A percentile compares a stretch with the other conserved stretches of the same genome.
Conservation (phyloP, 2,888 invertebrate species). For the Tenthredo distinguenda region DNA sequence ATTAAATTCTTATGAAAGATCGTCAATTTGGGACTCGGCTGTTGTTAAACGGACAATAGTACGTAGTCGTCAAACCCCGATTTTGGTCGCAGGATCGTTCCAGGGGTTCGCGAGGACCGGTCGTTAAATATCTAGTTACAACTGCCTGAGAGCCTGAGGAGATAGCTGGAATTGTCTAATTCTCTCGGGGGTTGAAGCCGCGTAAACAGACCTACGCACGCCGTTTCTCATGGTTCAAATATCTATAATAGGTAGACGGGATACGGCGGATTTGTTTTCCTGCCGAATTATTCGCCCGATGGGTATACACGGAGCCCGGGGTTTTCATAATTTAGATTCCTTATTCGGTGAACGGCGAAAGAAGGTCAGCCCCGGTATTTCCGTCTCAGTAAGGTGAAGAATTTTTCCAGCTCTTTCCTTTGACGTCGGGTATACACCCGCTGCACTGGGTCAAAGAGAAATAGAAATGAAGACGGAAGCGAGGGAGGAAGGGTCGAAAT, state of each 20-base stretch:
- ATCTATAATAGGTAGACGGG: not conserved
- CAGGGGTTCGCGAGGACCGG: not conserved
- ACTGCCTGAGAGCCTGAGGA: not conserved
- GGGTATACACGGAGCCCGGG: too few species aligned
- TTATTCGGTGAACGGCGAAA: not conserved
- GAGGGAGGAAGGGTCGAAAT: not conserved
- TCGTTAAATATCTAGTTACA: slow-evolving; percentile 37
- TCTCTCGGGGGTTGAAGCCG: not conserved
- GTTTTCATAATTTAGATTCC: slow-evolving; percentile 19
- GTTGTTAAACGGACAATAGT: slow-evolving; percentile 30
- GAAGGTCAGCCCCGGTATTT: not conserved
- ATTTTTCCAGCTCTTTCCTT: slow-evolving; percentile 26
- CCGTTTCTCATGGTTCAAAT: not conserved
- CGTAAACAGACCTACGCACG: not conserved
- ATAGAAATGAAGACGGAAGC: not conserved
- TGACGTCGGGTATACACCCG: not conserved
- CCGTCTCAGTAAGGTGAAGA: not conserved
- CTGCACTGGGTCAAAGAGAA: slow-evolving; percentile 18
- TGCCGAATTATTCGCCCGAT: not conserved
- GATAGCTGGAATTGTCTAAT: slow-evolving; percentile 28
- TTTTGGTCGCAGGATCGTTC: slow-evolving; percentile 23
- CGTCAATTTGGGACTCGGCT: slow-evolving; percentile 10
- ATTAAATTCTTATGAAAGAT: slow-evolving; percentile 17
- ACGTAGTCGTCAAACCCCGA: slow-evolving; percentile 32
- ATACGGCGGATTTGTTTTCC: not conserved